Conservation (phyloP, 2,113 vertebrate genomes). For the Ramphastos sulfuratus region DNA sequence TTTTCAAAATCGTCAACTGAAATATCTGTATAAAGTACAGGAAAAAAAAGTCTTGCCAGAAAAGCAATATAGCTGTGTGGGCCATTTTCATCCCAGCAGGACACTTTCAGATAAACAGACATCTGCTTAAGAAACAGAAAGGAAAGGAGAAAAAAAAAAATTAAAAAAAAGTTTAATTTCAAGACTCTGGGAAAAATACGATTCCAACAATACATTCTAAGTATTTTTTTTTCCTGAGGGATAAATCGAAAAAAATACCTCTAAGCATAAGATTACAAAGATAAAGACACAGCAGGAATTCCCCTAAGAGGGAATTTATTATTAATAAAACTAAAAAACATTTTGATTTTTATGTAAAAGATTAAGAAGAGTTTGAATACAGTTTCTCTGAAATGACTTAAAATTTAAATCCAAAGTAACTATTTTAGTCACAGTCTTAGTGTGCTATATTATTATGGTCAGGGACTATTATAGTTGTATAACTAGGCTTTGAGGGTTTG, state of each 20-base stretch:
- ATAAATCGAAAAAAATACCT: slow-evolving; percentile 1
- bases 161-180: neutral
- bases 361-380: neutral
- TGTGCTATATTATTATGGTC: neutral
- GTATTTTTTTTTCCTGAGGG: neutral
- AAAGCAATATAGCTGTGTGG: neutral
- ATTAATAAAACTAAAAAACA: neutral
- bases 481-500: neutral
- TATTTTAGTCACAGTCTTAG: neutral
- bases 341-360: slow-evolving; percentile 12
- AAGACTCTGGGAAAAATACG: neutral
- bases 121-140: neutral
- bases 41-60: neutral
- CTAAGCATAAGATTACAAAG: neutral
- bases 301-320: neutral
- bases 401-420: neutral
- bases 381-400: neutral
- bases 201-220: neutral
- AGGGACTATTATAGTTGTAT: neutral
- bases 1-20: slow-evolving; percentile 1
- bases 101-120: neutral
- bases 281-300: neutral
- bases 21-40: neutral
- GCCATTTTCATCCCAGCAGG: neutral
- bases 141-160: neutral